Evolutionary conservation across 2,113 vertebrate species (phyloP).

Genomic region (Cochlearius cochlearius): DNA sequence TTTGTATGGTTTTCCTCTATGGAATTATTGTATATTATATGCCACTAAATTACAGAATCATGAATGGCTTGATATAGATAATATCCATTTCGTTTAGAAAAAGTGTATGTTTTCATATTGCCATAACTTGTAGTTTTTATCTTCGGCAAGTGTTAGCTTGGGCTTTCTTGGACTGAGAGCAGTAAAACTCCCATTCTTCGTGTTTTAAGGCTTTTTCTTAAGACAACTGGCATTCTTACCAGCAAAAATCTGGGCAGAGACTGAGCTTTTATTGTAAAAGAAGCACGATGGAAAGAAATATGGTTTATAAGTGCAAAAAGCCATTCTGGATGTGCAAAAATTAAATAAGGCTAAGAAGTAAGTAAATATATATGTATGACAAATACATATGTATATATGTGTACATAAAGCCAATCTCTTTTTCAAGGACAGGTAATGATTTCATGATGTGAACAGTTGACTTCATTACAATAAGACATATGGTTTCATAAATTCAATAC

Average conservation of each 20-base stretch:
- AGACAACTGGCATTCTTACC: background rate
- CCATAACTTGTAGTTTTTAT: background rate
- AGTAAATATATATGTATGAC: background rate
- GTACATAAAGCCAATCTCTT: constrained; percentile 31
- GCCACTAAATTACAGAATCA: background rate
- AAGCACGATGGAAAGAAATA: background rate
- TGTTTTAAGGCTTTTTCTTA: background rate
- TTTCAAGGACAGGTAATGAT: constrained; percentile 70
- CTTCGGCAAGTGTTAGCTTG: background rate
- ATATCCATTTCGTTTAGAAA: background rate
- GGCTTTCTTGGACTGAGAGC: background rate
- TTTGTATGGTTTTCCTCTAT: background rate
- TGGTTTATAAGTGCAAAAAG: constrained; percentile 14
- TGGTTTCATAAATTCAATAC: constrained; percentile 64
- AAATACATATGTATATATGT: background rate
- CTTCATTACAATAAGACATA: constrained; percentile 60
- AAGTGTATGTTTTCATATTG: background rate
- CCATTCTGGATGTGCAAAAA: constrained; percentile 4
- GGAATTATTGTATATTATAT: background rate
- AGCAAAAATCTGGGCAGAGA: background rate
- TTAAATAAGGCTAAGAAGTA: constrained; percentile 24
- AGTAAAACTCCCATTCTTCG: background rate
- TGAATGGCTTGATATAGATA: background rate
- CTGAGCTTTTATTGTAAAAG: constrained; percentile 16
- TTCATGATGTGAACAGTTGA: constrained; percentile 65